Evolutionary conservation across 2,888 invertebrate species (phyloP).

Genomic region (Agriopis marginaria): DNA sequence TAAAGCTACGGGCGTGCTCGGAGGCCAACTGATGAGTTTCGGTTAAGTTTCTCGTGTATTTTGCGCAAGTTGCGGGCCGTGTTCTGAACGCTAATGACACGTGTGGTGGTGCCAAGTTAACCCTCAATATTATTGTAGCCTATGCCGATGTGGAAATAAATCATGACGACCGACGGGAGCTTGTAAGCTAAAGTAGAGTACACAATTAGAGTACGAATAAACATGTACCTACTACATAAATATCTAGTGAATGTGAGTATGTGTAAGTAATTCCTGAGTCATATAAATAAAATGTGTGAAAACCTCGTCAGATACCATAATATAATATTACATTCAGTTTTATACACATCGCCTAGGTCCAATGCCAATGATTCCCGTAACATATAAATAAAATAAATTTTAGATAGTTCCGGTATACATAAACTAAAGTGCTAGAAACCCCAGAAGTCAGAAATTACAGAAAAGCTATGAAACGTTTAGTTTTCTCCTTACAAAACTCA

Average conservation of each 20-base stretch:
- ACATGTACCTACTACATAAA: no score
- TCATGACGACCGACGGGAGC: neutral
- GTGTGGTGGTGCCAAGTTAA: constrained; percentile 47
- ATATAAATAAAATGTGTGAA: no score
- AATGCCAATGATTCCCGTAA: no score
- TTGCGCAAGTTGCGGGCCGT: constrained; percentile 64
- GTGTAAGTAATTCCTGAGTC: no score
- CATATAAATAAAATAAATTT: no score
- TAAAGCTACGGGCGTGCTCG: constrained; percentile 68
- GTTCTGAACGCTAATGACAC: constrained; percentile 62
- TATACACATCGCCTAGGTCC: no score
- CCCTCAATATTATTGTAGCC: constrained; percentile 33
- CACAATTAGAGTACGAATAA: neutral
- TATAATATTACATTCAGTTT: no score
- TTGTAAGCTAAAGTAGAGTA: neutral
- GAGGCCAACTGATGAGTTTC: constrained; percentile 78
- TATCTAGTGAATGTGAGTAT: no score
- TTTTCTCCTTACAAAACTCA: constrained; percentile 6
- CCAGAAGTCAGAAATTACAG: neutral
- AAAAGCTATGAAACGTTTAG: neutral
- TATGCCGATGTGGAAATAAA: constrained; percentile 13
- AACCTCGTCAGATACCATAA: no score
- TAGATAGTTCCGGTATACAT: no score
- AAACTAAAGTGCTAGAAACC: no score
- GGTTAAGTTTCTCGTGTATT: constrained; percentile 72